Percentiles rank a stretch among this genome's conserved stretches.
These are phyloP conservation scores for Temnopleurus reevesii DNA, from an alignment of 53 echinoderm and acorn worm genomes.

Conservation along the genomic window DNA sequence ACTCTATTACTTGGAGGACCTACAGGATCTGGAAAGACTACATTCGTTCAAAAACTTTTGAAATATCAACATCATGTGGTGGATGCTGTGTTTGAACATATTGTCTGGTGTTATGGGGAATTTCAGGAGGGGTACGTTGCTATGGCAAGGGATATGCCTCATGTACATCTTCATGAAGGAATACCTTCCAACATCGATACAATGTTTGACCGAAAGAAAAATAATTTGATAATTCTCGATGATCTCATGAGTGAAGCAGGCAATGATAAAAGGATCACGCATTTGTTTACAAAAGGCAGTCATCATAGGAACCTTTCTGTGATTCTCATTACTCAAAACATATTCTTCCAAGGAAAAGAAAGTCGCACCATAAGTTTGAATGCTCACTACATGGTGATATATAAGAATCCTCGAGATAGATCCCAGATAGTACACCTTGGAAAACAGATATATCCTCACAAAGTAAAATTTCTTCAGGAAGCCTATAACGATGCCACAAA, in stretches of 20 bases:
- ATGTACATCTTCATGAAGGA: background rate
- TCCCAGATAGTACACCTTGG: slow-evolving; percentile 46
- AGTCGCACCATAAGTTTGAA: background rate
- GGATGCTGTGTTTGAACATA: background rate
- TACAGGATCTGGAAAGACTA: background rate
- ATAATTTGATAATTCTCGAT: background rate
- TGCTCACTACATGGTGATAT: slow-evolving; percentile 5
- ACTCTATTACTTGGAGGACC: background rate
- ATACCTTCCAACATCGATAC: background rate
- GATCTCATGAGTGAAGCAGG: background rate
- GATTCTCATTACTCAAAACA: too few species aligned
- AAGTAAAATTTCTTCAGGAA: background rate
- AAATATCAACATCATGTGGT: background rate
- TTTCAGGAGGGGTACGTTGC: background rate
- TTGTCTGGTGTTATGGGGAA: background rate
- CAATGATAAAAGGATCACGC: background rate
- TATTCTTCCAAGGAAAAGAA: too few species aligned
- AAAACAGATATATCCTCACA: background rate
- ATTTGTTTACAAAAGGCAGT: background rate
- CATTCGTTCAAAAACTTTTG: background rate
- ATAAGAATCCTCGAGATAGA: slow-evolving; percentile 63
- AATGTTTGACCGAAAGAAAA: too few species aligned
- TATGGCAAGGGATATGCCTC: background rate
- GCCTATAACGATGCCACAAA: background rate
- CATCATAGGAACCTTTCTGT: background rate